Conservation (phyloP, 2,888 invertebrate species). For the Ormyrus labotus region DNA sequence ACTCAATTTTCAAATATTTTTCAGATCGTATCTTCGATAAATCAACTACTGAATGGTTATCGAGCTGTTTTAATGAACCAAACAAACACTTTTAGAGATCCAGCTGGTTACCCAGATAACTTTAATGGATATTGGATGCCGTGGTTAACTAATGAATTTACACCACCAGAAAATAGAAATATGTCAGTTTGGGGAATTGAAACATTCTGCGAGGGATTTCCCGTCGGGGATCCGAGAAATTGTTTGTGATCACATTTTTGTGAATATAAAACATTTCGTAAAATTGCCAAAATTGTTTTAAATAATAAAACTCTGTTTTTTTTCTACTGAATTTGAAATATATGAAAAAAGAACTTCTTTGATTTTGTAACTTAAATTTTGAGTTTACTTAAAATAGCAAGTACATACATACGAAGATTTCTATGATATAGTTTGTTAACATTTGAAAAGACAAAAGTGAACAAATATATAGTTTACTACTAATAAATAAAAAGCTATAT, state of each 20-base stretch:
- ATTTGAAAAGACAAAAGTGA: too few species aligned
- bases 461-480: too few species aligned
- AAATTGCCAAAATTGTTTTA: not conserved
- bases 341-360: too few species aligned
- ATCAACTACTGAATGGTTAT: constrained; percentile 4
- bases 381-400: too few species aligned
- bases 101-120: constrained; percentile 62
- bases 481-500: too few species aligned
- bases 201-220: constrained; percentile 43
- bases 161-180: constrained; percentile 41
- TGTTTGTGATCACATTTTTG: constrained; percentile 32
- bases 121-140: constrained; percentile 70
- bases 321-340: too few species aligned
- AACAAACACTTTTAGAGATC: constrained; percentile 60
- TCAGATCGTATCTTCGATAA: constrained; percentile 17
- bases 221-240: constrained; percentile 40
- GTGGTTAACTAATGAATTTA: constrained; percentile 60
- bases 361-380: too few species aligned
- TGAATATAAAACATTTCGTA: not conserved
- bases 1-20: not conserved
- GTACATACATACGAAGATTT: too few species aligned
- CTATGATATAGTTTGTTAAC: too few species aligned
- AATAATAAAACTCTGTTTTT: too few species aligned
- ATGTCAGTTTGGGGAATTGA: not conserved
- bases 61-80: constrained; percentile 59